Evolutionary conservation across 2,113 vertebrate species (phyloP).

Genomic region (Chionodraco myersi): DNA sequence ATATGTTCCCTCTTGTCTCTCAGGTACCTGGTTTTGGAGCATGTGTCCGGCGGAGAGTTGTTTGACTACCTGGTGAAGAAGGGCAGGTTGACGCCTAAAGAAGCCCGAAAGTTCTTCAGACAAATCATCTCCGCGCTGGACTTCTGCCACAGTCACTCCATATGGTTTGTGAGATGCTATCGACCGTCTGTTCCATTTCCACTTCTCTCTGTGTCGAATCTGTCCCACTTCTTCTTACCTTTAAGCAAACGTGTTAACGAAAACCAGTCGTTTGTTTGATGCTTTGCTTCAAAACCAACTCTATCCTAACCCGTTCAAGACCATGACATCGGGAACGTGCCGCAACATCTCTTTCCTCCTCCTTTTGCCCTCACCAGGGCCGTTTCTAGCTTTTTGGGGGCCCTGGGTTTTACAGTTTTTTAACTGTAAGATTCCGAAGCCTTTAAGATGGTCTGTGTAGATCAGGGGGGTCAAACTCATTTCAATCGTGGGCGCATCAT

Average conservation of each 20-base stretch:
- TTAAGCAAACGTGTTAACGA: background rate
- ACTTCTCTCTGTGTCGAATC: background rate
- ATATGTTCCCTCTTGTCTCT: background rate
- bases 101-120: constrained; percentile 93
- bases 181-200: background rate
- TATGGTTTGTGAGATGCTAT: constrained; percentile 84
- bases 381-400: too few relatives aligned
- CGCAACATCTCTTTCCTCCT: too few relatives aligned
- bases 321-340: too few relatives aligned
- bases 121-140: constrained; percentile 94
- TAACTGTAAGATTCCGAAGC: too few relatives aligned
- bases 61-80: constrained; percentile 96
- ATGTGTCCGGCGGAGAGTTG: constrained; percentile 92
- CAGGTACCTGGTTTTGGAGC: constrained; percentile 93
- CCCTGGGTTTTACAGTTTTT: too few relatives aligned
- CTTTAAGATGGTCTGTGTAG: too few relatives aligned
- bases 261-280: too few relatives aligned
- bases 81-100: constrained; percentile 91
- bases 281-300: background rate
- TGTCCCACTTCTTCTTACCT: too few relatives aligned
- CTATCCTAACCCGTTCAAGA: background rate
- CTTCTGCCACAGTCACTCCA: constrained; percentile 94
- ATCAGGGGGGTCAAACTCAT: too few relatives aligned
- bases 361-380: too few relatives aligned
- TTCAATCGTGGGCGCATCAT: too few relatives aligned